Base-by-base conservation (phyloP, 2,888 invertebrate genomes). In the Exocentrus adspersus region DNA sequence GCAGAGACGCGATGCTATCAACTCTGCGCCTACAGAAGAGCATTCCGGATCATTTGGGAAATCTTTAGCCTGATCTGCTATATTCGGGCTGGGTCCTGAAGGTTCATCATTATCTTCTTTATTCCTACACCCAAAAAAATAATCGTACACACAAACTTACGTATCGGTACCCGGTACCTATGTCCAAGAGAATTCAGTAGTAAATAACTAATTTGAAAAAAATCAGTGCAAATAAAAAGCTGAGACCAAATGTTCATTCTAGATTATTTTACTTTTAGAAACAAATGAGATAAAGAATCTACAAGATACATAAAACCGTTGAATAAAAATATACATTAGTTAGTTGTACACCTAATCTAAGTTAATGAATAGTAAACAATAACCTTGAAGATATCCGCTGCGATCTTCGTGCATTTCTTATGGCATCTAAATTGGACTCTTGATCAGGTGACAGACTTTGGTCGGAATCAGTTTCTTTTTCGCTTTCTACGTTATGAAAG, bases 1-100 rank as follows among this genome's bases (percentile, higher is more conserved):
- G 68, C 81, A 81, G 19, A 79, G 68, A 56, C 75, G 71, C 16
- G 77, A 73, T 14, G 75, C 70, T 59, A 78, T 72, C 46, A 77
- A 62, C 52, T 75, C 71, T 28, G 72, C 72, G 56, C 57, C 72
- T 28, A 68, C 72, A 17, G 67, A 72, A 53, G 74, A 71, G 69
- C 72, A 72, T 62, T 76, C 77, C 20, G 75, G 76, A 62, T 76
- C 70, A 16, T 73, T 72, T 16, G 76, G 71, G 52, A 68, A 72
- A 60, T 72, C 65, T 46, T 69, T 71, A 53, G 69, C 70, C 56
- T 75, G 71, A 53, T 79, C 78, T 5, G 72, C 74, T 53, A 72
- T 60, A 19, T 53, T 54, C 19, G 64, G 64, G 59, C 58, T 69
- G 67, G 28, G 59, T 43, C 62, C 57, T 16, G 46, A 28, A 42